phyloP scores from a whole-genome alignment of 2,797 vertebrate species.

The Phoeniculus purpureus region DNA sequence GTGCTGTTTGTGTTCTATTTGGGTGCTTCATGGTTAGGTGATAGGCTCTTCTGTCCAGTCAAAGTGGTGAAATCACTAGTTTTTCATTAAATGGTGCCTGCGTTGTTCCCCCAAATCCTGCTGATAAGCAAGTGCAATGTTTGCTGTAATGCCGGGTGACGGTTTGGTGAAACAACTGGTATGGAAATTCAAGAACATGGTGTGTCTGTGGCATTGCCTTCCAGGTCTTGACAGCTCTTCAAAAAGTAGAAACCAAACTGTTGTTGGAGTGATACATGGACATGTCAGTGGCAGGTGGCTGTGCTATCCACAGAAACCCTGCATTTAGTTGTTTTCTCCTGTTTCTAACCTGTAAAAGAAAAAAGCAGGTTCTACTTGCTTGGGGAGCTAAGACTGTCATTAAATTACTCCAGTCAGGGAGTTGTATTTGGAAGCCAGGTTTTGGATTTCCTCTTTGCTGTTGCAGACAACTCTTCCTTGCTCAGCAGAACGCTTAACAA shows the following conservation, averaged over 20 bases:
- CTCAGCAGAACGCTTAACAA: not conserved
- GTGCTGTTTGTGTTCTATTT: not conserved
- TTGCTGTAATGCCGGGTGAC: not conserved
- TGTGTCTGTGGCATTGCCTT: not conserved
- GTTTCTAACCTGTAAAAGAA: not conserved
- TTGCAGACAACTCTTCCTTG: not conserved
- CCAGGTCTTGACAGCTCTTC: not conserved
- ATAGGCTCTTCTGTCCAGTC: not conserved
- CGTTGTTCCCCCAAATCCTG: not conserved
- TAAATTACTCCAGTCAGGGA: not conserved
- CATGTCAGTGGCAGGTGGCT: not conserved
- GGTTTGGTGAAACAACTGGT: not conserved
- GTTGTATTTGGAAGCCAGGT: not conserved
- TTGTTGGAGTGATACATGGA: not conserved
- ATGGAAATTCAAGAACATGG: not conserved
- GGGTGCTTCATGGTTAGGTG: not conserved
- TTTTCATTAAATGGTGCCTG: not conserved
- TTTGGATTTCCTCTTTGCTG: not conserved
- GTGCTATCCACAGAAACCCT: conserved; percentile 14
- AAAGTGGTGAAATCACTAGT: not conserved
- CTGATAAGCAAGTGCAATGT: not conserved
- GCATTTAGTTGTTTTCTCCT: not conserved
- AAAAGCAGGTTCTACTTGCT: not conserved
- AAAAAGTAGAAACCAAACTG: not conserved
- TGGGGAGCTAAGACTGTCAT: not conserved